phyloP scores from a whole-genome alignment of 2,113 vertebrate species.

The Hydropotes inermis region DNA sequence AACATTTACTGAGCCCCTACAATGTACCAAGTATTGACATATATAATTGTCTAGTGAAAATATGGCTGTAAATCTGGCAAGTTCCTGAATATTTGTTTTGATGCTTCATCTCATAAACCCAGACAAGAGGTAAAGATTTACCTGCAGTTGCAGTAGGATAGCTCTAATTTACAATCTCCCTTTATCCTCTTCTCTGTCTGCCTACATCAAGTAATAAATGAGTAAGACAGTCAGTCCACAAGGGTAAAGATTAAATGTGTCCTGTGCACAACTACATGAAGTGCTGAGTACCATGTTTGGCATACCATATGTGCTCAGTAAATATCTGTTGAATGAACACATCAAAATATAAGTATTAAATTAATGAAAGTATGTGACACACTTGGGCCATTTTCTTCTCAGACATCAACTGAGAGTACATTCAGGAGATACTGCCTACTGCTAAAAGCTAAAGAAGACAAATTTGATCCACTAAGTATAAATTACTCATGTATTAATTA shows the following conservation, averaged over 20 bases:
- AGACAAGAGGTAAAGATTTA: background rate
- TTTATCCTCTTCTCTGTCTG: background rate
- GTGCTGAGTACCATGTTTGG: background rate
- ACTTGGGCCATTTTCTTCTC: background rate
- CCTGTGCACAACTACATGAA: background rate
- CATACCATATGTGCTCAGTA: background rate
- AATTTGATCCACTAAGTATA: background rate
- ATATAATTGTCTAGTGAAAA: background rate
- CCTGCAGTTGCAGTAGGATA: background rate
- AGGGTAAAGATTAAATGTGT: background rate
- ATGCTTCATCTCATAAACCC: conserved; percentile 1
- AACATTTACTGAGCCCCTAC: background rate
- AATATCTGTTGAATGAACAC: background rate
- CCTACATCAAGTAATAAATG: background rate
- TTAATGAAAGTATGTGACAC: background rate
- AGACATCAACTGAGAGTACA: background rate
- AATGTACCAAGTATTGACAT: background rate
- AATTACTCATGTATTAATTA: background rate
- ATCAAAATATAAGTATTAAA: conserved; percentile 17
- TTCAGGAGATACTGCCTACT: background rate
- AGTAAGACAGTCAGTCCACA: background rate
- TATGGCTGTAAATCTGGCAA: background rate
- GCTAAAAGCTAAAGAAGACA: background rate
- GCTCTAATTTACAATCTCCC: background rate
- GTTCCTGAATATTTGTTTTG: background rate